Base-by-base conservation (phyloP, 1,140 invertebrate species). In the Pachypeltis micranthus region DNA sequence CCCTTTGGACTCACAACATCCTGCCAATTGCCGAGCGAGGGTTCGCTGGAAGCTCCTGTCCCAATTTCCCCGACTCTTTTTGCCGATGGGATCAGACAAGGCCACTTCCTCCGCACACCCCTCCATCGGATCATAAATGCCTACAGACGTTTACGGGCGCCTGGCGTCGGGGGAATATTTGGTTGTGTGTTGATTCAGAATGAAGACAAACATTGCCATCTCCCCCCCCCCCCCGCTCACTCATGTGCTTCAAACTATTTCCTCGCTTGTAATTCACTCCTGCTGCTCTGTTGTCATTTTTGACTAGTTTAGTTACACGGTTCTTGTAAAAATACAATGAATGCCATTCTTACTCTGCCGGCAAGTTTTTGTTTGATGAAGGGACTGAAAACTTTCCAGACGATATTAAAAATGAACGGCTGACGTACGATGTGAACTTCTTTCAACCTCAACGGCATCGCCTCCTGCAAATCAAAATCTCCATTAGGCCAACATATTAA, bases 341-440 rank as follows among this genome's bases (percentile, higher is more conserved):
- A 28, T 27, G 44, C 60, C 74, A n/a, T n/a, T n/a, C 82, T 78
- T 75, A 91, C 88, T 74, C 87, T 85, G 29, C 79, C 84, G 73
- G 83, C 86, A 31, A 93, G 79, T 73, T 94, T 94, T 66, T 91
- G 86, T 61, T 81, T 82, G 27, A 93, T 83, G 69, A 94, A 90
- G 0, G 91, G 91, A 73, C 90, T 90, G 74, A 94, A 88, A 70
- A 96, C 81, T 54, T 83, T 80, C 84, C 91, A 93, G 0, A 93
- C 85, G 71, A 92, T 82, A 67, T 89, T 91, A 74, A 94, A 93
- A 54, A 93, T 77, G 75, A 86, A 88, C 0, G 91, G 91, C 69
- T 94, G 85, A 71, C 92, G 93, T 0, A 95, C 84, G 69, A 95
- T 87, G 75, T 94, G 91, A 12, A 94, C 86, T 72, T 91, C 89